These are phyloP conservation scores for Synodontis membranacea DNA, from an alignment of 2,113 vertebrate genomes.

Conservation along the genomic window DNA sequence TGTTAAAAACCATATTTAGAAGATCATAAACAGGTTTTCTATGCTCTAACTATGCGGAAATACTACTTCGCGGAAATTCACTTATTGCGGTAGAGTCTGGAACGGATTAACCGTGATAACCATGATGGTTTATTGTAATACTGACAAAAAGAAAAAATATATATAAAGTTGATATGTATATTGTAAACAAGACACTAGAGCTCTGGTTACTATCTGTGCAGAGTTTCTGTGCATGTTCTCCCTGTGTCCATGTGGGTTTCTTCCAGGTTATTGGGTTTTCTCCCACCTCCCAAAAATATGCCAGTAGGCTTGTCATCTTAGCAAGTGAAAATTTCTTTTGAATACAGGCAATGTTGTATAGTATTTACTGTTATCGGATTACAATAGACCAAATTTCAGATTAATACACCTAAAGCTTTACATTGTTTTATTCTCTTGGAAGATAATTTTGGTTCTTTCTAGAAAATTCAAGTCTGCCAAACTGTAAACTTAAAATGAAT, in stretches of 20 bases:
- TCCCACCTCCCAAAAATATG: not conserved
- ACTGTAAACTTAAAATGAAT: not conserved
- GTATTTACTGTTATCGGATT: not conserved
- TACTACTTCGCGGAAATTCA: too few relatives aligned
- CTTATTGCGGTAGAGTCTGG: too few relatives aligned
- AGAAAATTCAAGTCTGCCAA: not conserved
- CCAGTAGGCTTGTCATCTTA: not conserved
- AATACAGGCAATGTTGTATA: not conserved
- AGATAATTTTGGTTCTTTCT: not conserved
- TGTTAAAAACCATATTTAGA: too few relatives aligned
- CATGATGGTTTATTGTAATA: too few relatives aligned
- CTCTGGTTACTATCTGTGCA: too few relatives aligned
- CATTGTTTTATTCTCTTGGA: not conserved
- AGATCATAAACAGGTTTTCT: too few relatives aligned
- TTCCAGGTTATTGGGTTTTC: not conserved
- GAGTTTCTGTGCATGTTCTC: not conserved
- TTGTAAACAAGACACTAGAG: not conserved
- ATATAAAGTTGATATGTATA: not conserved
- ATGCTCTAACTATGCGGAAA: too few relatives aligned
- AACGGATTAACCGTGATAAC: too few relatives aligned
- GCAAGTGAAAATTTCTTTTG: not conserved
- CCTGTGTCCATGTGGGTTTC: not conserved
- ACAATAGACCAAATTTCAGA: not conserved
- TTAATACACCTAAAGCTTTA: not conserved
- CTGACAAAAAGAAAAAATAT: too few relatives aligned